Base-by-base conservation (phyloP, 2,113 vertebrate species). In the Genyomyrus donnyi region DNA sequence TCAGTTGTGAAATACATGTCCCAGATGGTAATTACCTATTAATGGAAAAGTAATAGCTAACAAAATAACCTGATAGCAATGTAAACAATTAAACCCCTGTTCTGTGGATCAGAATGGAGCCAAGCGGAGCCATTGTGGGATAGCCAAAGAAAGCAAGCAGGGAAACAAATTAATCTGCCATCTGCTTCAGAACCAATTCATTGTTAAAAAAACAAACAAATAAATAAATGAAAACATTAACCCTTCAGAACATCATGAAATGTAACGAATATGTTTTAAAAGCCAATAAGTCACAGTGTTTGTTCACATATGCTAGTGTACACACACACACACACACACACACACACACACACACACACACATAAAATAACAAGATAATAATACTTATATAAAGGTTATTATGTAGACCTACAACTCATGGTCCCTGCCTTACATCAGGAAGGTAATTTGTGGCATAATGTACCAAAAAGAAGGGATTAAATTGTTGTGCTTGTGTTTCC, bases 1-100 rank as follows among this genome's bases (percentile, higher is more conserved):
- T 91, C 85, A 90, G 87, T 62, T 89, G 85, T 92, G 91, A 93
- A 92, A 94, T 91, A 91, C 91, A 91, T 92, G 90, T 94, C 90
- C 93, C 92, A 91, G 90, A 92, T 94, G 93, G 93, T 93, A 94
- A 95, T 90, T 88, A 91, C 87, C 92, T 91, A 62, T 91, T 92
- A 92, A 95, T 93, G 86, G 91, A 93, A 89, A 88, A 93, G 90
- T 88, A 91, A 93, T 83, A 70, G 91, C 85, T 89, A 91, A 90
- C 89, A 91, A 92, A 93, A 92, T 85, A 92, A 94, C 92, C 91
- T 87, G 88, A 86, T 45, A 90, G 92, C 84, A 92, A 80, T 52
- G 89, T 90, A 91, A 92, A 93, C 89, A 91, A 91, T 92, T 92
- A 88, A 91, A 92, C 90, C 90, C 90, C 77, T 89, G 90, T 89